These are phyloP conservation scores for Mirounga angustirostris DNA, from an alignment of 2,113 vertebrate genomes.

Conservation along the genomic window DNA sequence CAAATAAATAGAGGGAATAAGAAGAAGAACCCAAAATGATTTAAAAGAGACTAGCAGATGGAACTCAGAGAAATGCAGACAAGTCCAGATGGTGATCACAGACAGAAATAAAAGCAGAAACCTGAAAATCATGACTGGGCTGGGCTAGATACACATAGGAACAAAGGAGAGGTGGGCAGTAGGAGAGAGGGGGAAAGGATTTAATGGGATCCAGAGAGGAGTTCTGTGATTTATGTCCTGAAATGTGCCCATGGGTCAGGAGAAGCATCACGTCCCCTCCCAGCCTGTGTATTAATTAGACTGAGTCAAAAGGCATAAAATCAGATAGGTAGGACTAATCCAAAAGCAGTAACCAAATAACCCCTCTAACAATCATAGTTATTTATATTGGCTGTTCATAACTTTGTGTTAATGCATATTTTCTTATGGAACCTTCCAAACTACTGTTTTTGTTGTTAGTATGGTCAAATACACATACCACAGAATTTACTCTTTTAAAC, in stretches of 20 bases:
- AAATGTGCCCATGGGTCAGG: not conserved
- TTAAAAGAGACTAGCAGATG: not conserved
- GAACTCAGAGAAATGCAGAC: not conserved
- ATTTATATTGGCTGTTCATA: not conserved
- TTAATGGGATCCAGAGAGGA: not conserved
- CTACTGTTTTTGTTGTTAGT: not conserved
- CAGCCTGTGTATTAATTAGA: not conserved
- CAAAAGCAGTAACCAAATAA: not conserved
- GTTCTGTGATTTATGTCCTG: not conserved
- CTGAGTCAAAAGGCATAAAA: not conserved
- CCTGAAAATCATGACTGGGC: not conserved
- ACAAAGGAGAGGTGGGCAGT: not conserved
- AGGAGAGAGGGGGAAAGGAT: not conserved
- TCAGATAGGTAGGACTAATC: not conserved
- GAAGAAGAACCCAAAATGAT: not conserved
- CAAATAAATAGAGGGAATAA: not conserved
- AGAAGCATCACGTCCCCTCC: not conserved
- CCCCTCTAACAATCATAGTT: not conserved
- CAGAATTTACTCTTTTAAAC: not conserved
- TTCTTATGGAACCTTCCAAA: not conserved
- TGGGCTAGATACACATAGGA: not conserved
- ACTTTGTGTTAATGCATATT: not conserved
- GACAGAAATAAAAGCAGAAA: conserved; percentile 12
- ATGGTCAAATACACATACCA: not conserved
- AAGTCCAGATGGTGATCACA: not conserved